These are phyloP conservation scores for Petrophora chlorosata DNA, from an alignment of 2,888 invertebrate species.

Conservation along the genomic window DNA sequence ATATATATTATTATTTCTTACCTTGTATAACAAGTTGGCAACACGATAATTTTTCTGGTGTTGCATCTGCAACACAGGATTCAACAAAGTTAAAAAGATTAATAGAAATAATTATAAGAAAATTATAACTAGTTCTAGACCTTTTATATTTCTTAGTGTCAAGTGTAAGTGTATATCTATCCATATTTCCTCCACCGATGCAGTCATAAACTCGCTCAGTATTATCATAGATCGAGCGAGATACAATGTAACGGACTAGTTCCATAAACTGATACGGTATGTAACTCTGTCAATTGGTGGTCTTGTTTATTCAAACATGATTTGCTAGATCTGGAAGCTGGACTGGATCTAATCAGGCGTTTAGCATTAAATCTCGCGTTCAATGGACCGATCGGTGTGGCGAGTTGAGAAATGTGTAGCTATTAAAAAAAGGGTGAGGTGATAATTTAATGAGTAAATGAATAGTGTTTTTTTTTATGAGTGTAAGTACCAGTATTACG, in stretches of 20 bases:
- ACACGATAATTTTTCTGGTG: no score
- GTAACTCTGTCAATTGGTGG: slow-evolving; percentile 40
- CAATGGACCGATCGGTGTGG: neutral
- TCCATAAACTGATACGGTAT: slow-evolving; percentile 4
- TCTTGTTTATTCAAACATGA: slow-evolving; percentile 52
- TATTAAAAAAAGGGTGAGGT: neutral
- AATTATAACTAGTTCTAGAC: no score
- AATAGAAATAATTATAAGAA: no score
- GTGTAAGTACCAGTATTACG: no score
- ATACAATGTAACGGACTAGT: neutral
- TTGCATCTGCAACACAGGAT: no score
- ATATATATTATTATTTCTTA: no score
- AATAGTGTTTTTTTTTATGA: no score
- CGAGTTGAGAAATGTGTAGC: slow-evolving; percentile 7
- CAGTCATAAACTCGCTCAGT: neutral
- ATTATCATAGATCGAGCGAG: neutral
- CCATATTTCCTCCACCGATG: no score
- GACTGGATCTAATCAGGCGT: slow-evolving; percentile 47
- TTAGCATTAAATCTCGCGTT: slow-evolving; percentile 34
- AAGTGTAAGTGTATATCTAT: slow-evolving; percentile 4
- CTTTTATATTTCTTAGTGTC: no score
- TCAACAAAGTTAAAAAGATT: no score
- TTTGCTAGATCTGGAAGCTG: slow-evolving; percentile 49
- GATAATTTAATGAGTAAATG: no score
- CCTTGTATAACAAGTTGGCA: no score